Evolutionary conservation across 1,140 invertebrate species (phyloP), one percentile per base, ranked within the genome.

Genomic region (Hycleus phaleratus): DNA sequence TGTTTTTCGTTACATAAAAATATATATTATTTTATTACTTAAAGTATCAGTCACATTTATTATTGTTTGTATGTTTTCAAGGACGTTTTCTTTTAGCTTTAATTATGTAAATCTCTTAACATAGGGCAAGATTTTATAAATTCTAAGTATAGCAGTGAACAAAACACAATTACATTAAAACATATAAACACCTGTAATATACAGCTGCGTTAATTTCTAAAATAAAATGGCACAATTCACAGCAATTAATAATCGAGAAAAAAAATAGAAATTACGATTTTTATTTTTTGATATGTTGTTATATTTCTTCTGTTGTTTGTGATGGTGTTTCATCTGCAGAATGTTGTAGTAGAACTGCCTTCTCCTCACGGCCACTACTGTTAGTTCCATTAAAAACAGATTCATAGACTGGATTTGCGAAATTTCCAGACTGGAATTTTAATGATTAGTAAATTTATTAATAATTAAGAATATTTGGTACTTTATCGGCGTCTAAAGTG

Each of bases 361-460:
- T 82, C 63, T 83, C 82, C 57, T 77, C 76, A 50, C 75, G 74
- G 43, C 75, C 75, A 45, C 67, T 67, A 52, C 70, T 73, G 12
- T 68, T 69, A 5, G 70, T 74, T 46, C 74, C 76, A 56, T 78
- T 79, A 71, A 88, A 90, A 74, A 90, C 83, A 8, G 84, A 85
- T 59, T 92, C 88, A 73, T 92, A 93, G 25, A 92, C 85, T 3
- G 89, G 89, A 75, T 91, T 91, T 25, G 84, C 85, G 77, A 91
- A 91, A 73, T 90, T 90, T 39, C 74, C 80, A 78, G 73, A 64
- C 75, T 75, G 64, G 66, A 69, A 68, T 46, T 12, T 46, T 2
- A 24, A 12, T 12, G 6, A 24, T n/a, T 9, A 26, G 10, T 46
- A 6, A 42, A 42, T 39, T 39, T 40, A 59, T 12, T 46, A 46